These are phyloP conservation scores for Chelon labrosus DNA, from an alignment of 2,797 vertebrate genomes.

Conservation along the genomic window DNA sequence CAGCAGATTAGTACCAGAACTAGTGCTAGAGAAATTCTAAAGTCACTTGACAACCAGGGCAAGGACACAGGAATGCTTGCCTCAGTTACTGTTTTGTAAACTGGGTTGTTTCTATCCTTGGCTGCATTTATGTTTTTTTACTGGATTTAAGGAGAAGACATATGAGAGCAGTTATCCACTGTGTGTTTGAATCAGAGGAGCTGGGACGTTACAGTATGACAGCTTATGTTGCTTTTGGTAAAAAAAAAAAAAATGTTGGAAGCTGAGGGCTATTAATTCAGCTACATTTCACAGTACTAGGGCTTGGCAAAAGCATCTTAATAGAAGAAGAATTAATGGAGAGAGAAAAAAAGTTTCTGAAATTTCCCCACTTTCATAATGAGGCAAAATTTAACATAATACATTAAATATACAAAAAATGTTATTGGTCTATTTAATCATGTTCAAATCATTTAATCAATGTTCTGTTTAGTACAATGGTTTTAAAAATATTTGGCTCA, in stretches of 20 bases:
- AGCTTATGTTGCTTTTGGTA: slow-evolving; percentile 32
- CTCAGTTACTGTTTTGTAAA: background rate
- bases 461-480: too few relatives aligned
- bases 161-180: slow-evolving; percentile 19
- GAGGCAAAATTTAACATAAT: slow-evolving; percentile 5
- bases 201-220: slow-evolving; percentile 11
- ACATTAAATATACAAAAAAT: background rate
- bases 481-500: background rate
- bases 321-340: too few relatives aligned
- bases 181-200: slow-evolving; percentile 19
- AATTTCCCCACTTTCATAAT: background rate
- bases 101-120: slow-evolving; percentile 1
- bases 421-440: background rate
- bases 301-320: background rate
- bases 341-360: too few relatives aligned
- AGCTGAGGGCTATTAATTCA: slow-evolving; percentile 18
- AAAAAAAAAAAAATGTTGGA: slow-evolving; percentile 16
- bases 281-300: slow-evolving; percentile 23
- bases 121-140: slow-evolving; percentile 12
- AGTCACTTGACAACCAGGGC: slow-evolving; percentile 15
- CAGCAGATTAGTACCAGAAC: slow-evolving; percentile 55
- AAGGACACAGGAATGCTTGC: background rate
- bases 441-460: too few relatives aligned
- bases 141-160: background rate
- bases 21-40: background rate